Conservation (phyloP, 2,113 vertebrate species). For the Gobius niger region DNA sequence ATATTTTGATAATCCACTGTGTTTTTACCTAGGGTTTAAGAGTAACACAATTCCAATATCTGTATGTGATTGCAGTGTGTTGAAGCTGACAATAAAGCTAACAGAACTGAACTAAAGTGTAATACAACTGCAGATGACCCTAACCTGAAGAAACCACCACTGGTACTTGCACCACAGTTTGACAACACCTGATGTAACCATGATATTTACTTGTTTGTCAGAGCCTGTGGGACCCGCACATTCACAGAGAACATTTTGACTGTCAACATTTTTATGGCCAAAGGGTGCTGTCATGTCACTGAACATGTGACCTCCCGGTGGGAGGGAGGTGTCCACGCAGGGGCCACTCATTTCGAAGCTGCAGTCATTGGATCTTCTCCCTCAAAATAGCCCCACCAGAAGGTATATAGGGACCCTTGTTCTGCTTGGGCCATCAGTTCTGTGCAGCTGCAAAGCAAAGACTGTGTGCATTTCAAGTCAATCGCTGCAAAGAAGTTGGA, state of each 20-base stretch:
- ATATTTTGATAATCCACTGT: too few relatives aligned
- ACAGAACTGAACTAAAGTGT: too few relatives aligned
- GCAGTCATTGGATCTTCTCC: conserved; percentile 72
- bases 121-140: too few relatives aligned
- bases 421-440: conserved; percentile 20
- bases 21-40: too few relatives aligned
- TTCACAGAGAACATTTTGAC: conserved; percentile 33
- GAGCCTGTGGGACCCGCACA: conserved; percentile 18
- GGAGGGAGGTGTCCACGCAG: conserved; percentile 40
- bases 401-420: conserved; percentile 69
- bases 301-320: conserved; percentile 57
- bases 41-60: too few relatives aligned
- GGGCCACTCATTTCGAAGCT: conserved; percentile 61
- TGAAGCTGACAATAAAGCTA: too few relatives aligned
- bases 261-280: conserved; percentile 63
- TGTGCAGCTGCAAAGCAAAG: conserved; percentile 21
- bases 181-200: neutral
- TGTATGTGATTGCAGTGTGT: too few relatives aligned
- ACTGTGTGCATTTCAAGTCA: conserved; percentile 16
- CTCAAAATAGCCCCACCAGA: conserved; percentile 75
- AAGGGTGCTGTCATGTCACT: conserved; percentile 36
- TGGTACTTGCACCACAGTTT: too few relatives aligned
- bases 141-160: too few relatives aligned
- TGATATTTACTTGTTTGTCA: conserved; percentile 27
- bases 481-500: conserved; percentile 5